A percentile compares a stretch with the other conserved stretches of the same genome.
phyloP scores from a whole-genome alignment of 2,888 invertebrate species.

The Pollenia griseotomentosa region DNA sequence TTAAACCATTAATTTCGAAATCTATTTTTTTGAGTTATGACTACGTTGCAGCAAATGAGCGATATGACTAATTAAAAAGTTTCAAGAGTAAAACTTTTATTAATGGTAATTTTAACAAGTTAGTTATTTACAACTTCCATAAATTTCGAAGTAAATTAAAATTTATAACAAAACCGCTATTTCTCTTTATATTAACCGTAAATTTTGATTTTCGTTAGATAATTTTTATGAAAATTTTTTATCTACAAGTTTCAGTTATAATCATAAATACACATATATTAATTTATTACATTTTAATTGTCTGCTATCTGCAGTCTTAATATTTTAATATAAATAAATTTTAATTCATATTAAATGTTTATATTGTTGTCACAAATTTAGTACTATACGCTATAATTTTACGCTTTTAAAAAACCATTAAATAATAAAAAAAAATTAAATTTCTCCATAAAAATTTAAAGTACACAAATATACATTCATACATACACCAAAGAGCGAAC shows the following conservation, averaged over 20 bases:
- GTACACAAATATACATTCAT: not conserved
- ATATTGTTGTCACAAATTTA: slow-evolving; percentile 54
- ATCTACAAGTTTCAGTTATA: slow-evolving; percentile 3
- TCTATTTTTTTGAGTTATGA: no score
- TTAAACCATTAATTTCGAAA: no score
- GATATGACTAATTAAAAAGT: no score
- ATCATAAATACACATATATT: slow-evolving; percentile 19
- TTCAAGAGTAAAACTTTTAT: no score
- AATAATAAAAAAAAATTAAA: slow-evolving; percentile 53
- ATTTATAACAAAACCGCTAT: slow-evolving; percentile 39
- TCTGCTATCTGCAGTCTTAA: not conserved
- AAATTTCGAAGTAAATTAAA: not conserved
- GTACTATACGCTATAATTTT: slow-evolving; percentile 52
- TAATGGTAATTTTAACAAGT: no score
- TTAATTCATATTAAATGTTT: slow-evolving; percentile 25
- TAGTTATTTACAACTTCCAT: no score
- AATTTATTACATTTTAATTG: slow-evolving; percentile 53
- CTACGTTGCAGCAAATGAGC: no score
- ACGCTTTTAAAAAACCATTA: slow-evolving; percentile 64
- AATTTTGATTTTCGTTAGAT: not conserved
- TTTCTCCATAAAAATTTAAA: slow-evolving; percentile 27
- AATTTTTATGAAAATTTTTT: not conserved
- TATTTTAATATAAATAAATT: slow-evolving; percentile 53
- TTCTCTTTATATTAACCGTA: not conserved
- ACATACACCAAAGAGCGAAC: not conserved